These are phyloP conservation scores for Globodera rostochiensis DNA, from an alignment of 1,140 invertebrate genomes.

Conservation along the genomic window DNA sequence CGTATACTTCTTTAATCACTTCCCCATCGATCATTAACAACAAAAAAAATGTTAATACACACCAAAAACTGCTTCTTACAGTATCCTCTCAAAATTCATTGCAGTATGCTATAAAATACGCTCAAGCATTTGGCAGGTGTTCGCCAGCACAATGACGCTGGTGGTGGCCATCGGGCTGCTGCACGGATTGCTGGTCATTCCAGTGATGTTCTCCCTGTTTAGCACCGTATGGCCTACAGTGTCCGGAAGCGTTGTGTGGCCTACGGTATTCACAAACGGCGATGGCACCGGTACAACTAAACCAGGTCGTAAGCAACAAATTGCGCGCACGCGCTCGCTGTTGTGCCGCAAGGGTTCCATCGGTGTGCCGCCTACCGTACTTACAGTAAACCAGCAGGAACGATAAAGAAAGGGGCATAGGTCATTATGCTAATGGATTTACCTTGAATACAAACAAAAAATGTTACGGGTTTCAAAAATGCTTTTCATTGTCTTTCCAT, in stretches of 20 bases:
- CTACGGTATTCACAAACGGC: not conserved
- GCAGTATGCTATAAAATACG: not conserved
- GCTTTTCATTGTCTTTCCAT: too few relatives aligned
- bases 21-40: too few relatives aligned
- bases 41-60: too few relatives aligned
- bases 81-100: not conserved
- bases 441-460: not conserved
- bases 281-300: not conserved
- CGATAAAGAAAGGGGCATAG: not conserved
- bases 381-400: constrained; percentile 1
- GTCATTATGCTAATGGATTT: too few relatives aligned
- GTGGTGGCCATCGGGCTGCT: constrained; percentile 51
- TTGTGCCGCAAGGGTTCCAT: not conserved
- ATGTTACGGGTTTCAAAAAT: too few relatives aligned
- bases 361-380: constrained; percentile 1
- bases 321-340: not conserved
- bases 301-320: not conserved
- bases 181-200: constrained; percentile 52
- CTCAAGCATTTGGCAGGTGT: constrained; percentile 29
- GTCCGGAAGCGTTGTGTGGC: not conserved
- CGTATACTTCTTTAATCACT: too few relatives aligned
- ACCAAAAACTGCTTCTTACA: not conserved
- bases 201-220: constrained; percentile 42
- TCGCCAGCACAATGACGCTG: constrained; percentile 51
- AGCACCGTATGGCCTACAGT: not conserved